Conservation (phyloP, 2,113 vertebrate genomes). For the Hippopotamus amphibius region DNA sequence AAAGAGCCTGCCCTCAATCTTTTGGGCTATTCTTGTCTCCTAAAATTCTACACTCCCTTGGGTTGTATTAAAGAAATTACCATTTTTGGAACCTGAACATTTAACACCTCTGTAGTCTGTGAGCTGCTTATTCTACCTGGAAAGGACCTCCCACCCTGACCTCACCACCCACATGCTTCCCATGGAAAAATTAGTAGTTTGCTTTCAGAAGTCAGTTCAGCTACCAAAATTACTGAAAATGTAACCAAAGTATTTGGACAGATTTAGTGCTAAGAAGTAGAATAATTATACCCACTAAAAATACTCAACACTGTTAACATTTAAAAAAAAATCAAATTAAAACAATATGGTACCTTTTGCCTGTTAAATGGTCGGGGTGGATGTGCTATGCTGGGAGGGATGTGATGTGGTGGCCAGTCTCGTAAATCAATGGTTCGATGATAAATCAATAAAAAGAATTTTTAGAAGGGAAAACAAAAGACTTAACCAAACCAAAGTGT, state of each 20-base stretch:
- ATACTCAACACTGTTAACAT: background rate
- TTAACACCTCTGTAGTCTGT: background rate
- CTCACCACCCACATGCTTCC: fast-evolving
- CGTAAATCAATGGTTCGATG: background rate
- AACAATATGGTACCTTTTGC: background rate
- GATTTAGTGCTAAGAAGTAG: background rate
- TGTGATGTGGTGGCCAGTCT: background rate
- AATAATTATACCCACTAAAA: background rate
- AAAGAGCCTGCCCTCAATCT: background rate
- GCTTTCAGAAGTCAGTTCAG: background rate
- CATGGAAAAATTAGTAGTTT: background rate
- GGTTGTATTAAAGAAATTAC: background rate
- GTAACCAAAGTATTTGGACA: background rate
- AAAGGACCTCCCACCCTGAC: background rate
- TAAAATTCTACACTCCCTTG: background rate
- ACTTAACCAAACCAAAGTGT: background rate
- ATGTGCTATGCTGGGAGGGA: background rate
- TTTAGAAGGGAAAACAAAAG: background rate
- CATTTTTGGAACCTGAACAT: background rate
- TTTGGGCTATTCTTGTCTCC: background rate
- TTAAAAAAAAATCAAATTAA: background rate
- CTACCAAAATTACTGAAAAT: background rate
- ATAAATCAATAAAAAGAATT: background rate
- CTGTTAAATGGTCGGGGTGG: background rate
- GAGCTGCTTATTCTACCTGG: background rate